Evolutionary conservation across 2,888 invertebrate genomes (phyloP), one percentile per base, ranked within the genome.

Genomic region (Trisateles emortualis): DNA sequence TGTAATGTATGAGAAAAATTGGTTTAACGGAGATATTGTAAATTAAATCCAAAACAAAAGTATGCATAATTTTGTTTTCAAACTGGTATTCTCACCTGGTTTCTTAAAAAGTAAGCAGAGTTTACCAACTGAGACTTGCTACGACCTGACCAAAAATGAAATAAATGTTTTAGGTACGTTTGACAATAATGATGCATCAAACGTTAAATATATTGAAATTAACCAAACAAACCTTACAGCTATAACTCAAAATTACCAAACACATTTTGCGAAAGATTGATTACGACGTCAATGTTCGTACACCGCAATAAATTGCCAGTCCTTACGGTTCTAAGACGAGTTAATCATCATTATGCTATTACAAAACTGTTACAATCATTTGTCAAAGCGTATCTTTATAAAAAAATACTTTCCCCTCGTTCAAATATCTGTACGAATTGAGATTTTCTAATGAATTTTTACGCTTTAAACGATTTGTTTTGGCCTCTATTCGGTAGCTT

Each of bases 351-450:
- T 51, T 51, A 53, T 9, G 9, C 5, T 19, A 32, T 56, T 50
- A 46, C 44, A 48, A 52, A 54, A 56, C 36, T 32, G 48, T 33
- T 46, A n/a, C 3, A 49, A 54, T 44, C 33, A 51, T 55, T 57
- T 43, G 43, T 57, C 59, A 57, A 59, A 55, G 46, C 14, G 53
- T 35, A 46, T 52, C 42, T 38, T 40, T 22, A 44, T 14, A 54
- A 50, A 56, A 61, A 54, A 67, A 49, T 36, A 71, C 72, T 71
- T 69, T 69, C 61, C 52, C 46, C 44, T 52, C 35, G 22, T 59
- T 51, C 36, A 53, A 62, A 53, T 47, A 58, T 65, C 52, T 38
- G 51, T 43, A 45, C 41, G 6, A 61, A 66, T 60, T 48, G 52
- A 11, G 16, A 47, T 59, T 68, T 62, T 51, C 41, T 59, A 70